phyloP scores from a whole-genome alignment of 2,888 invertebrate species.

The Sepiola atlantica region DNA sequence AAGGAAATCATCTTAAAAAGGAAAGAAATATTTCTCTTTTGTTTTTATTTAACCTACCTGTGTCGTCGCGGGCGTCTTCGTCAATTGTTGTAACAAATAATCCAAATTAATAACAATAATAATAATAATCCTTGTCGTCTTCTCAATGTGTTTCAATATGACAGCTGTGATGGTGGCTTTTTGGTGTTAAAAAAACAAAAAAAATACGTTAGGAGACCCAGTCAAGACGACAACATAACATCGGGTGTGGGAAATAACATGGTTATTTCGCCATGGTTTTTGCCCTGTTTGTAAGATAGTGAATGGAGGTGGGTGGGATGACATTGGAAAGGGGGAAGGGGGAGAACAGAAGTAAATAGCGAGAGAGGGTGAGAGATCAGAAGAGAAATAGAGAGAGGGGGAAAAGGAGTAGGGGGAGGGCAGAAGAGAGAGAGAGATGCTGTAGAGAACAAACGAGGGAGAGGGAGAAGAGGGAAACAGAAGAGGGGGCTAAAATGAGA shows the following conservation, averaged over 20 bases:
- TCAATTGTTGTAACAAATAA: not conserved
- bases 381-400: too few species aligned
- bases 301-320: too few species aligned
- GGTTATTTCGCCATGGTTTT: not conserved
- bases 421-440: too few species aligned
- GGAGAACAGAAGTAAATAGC: too few species aligned
- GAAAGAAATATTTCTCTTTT: not conserved
- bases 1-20: not conserved
- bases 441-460: too few species aligned
- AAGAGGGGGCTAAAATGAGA: too few species aligned
- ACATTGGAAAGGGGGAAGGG: too few species aligned
- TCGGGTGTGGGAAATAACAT: not conserved
- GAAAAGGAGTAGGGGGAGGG: too few species aligned
- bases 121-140: not conserved
- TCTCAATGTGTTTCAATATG: not conserved
- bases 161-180: not conserved
- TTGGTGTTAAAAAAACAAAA: not conserved
- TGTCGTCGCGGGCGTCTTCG: not conserved
- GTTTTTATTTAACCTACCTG: not conserved
- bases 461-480: too few species aligned
- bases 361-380: too few species aligned
- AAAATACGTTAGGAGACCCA: not conserved
- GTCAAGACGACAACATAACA: conserved; percentile 21
- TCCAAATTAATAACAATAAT: too few species aligned
- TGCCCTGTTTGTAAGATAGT: not conserved